phyloP scores from a whole-genome alignment of 2,113 vertebrate species.

The Atlantisia rogersi region DNA sequence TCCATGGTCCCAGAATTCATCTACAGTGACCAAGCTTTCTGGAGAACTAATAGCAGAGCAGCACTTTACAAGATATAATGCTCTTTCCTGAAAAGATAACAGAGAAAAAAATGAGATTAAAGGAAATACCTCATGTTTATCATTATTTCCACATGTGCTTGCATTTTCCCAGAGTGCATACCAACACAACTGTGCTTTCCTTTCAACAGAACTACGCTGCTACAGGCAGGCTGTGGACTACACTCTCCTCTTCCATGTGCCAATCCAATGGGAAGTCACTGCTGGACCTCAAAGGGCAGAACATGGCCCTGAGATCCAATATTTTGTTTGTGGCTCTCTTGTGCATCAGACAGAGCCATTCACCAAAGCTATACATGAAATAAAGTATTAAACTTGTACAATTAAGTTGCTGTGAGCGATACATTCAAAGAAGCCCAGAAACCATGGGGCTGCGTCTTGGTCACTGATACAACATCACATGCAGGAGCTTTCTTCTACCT shows the following conservation, averaged over 20 bases:
- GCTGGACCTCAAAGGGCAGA: background rate
- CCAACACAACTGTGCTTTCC: background rate
- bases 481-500: background rate
- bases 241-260: background rate
- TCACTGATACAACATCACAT: accelerated
- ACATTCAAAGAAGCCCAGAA: background rate
- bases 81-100: background rate
- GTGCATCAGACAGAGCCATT: background rate
- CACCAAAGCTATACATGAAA: background rate
- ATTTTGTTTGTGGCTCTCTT: background rate
- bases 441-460: accelerated
- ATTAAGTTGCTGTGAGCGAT: background rate
- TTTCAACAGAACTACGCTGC: accelerated
- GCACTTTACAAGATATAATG: background rate
- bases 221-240: accelerated
- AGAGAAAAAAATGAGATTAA: background rate
- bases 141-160: background rate
- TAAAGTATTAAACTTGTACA: background rate
- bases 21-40: background rate
- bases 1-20: background rate
- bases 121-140: background rate
- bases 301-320: background rate
- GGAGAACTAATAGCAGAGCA: background rate
- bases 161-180: background rate
- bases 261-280: background rate